phyloP scores from a whole-genome alignment of 2,888 invertebrate species.

The Parapristionchus giblindavisi region DNA sequence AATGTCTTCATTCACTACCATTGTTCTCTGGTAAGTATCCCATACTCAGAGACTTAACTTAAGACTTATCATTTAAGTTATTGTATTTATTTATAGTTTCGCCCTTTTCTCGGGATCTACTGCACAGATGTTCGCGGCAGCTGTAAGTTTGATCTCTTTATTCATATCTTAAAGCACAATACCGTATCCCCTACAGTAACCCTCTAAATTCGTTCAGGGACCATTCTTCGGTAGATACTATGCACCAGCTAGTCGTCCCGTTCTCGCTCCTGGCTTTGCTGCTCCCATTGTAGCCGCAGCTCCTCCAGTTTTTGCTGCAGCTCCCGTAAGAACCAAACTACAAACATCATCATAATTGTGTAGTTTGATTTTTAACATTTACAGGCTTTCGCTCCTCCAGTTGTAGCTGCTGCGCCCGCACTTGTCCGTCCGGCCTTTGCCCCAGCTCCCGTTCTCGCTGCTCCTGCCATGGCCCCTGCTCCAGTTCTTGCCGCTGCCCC shows the following conservation, averaged over 20 bases:
- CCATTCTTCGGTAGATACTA: slow-evolving; percentile 31
- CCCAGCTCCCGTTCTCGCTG: slow-evolving; percentile 29
- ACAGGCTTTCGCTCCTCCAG: slow-evolving; percentile 23
- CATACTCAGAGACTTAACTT: too few relatives aligned
- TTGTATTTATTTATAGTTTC: slow-evolving; percentile 5
- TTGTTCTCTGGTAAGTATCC: slow-evolving; percentile 30
- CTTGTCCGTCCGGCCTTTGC: slow-evolving; percentile 16
- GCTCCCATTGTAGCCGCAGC: slow-evolving; percentile 15
- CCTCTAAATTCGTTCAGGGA: slow-evolving; percentile 13
- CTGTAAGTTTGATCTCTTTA: too few relatives aligned
- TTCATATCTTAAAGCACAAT: too few relatives aligned
- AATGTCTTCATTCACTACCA: slow-evolving; percentile 26
- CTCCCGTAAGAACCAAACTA: too few relatives aligned
- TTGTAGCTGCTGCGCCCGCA: slow-evolving; percentile 17
- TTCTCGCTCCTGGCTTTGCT: slow-evolving; percentile 10
- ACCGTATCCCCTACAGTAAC: too few relatives aligned
- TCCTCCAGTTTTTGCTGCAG: background rate
- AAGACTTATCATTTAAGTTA: background rate
- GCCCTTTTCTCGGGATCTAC: slow-evolving; percentile 26
- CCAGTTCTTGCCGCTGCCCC: slow-evolving; percentile 25
- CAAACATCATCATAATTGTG: too few relatives aligned
- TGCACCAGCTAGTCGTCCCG: slow-evolving; percentile 24
- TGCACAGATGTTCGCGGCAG: slow-evolving; percentile 23
- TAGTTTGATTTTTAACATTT: too few relatives aligned
- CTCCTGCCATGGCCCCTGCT: slow-evolving; percentile 19